phyloP scores from a whole-genome alignment of 2,888 invertebrate species.

The Tipula unca region DNA sequence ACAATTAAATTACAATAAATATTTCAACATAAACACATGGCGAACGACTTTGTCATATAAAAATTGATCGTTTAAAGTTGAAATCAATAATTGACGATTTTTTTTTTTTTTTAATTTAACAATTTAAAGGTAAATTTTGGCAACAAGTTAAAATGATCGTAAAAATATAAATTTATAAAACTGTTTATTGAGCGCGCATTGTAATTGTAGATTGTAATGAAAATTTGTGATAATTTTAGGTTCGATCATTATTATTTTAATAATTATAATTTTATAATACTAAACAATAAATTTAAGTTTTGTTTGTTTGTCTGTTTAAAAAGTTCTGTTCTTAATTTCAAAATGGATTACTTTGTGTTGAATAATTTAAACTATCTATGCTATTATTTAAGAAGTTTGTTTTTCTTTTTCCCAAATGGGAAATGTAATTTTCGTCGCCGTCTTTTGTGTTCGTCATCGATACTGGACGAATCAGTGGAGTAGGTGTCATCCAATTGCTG shows the following conservation, averaged over 20 bases:
- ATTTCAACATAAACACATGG: neutral
- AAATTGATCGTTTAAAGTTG: neutral
- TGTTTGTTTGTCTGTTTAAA: neutral
- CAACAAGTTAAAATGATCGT: neutral
- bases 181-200: neutral
- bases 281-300: neutral
- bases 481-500: conserved; percentile 28
- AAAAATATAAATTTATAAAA: neutral
- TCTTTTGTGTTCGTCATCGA: conserved; percentile 30
- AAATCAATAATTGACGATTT: neutral
- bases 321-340: neutral
- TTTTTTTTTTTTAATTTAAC: too few species aligned
- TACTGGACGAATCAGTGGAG: conserved; percentile 28
- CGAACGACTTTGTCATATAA: neutral
- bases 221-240: neutral
- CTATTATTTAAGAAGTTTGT: conserved; percentile 29
- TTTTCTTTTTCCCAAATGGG: conserved; percentile 32
- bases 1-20: neutral
- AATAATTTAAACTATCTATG: neutral
- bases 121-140: neutral
- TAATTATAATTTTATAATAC: neutral
- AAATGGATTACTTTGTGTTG: conserved; percentile 17
- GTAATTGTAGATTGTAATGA: neutral
- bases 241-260: neutral
- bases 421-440: conserved; percentile 31